Conservation (phyloP, 2,113 vertebrate species). For the Larimichthys polyactis region DNA sequence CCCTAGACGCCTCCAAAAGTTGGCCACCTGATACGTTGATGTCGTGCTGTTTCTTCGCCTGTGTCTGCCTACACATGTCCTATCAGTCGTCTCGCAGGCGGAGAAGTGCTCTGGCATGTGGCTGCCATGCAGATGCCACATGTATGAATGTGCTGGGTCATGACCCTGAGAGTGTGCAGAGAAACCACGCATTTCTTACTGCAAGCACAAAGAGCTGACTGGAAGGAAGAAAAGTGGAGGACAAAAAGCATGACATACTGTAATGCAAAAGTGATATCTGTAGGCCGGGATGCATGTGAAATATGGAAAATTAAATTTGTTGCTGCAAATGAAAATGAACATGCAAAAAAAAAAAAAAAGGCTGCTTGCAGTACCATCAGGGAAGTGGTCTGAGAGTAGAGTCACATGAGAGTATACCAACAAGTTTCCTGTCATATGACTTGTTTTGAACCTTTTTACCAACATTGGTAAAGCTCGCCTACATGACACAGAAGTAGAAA, state of each 20-base stretch:
- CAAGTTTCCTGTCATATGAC: conserved; percentile 43
- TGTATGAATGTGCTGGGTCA: conserved; percentile 48
- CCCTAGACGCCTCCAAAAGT: not conserved
- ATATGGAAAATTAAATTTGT: not conserved
- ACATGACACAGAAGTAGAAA: not conserved
- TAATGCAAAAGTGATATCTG: not conserved
- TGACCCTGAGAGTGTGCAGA: conserved; percentile 42
- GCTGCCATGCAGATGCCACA: conserved; percentile 50
- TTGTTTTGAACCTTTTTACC: not conserved
- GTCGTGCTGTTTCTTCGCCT: conserved; percentile 21
- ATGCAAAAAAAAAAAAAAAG: not conserved
- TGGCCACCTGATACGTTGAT: conserved; percentile 1
- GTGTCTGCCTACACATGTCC: conserved; percentile 43
- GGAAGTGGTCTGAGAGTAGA: conserved; percentile 38
- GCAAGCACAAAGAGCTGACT: not conserved
- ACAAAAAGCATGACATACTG: not conserved
- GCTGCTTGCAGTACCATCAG: not conserved
- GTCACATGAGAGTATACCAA: conserved; percentile 6
- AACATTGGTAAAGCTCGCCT: not conserved
- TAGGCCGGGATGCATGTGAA: not conserved
- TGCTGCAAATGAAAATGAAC: not conserved
- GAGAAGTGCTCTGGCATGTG: conserved; percentile 44
- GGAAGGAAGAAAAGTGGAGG: not conserved
- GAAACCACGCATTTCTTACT: conserved; percentile 24
- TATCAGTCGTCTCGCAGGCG: conserved; percentile 26